A percentile compares a stretch with the other conserved stretches of the same genome.
These are phyloP conservation scores for Aulostomus chinensis DNA, from an alignment of 2,797 vertebrate species.

Conservation along the genomic window DNA sequence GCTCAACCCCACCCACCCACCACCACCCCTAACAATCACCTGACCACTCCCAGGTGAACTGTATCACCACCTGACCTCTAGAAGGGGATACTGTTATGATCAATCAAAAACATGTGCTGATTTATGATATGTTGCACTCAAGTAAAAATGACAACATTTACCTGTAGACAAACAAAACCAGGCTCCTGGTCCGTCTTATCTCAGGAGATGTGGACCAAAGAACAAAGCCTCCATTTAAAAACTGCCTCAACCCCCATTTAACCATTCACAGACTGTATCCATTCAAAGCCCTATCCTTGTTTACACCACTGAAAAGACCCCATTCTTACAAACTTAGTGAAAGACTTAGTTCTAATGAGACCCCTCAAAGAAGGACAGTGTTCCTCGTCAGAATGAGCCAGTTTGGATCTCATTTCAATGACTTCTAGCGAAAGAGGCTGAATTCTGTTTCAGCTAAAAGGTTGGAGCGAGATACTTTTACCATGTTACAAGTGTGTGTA, in stretches of 20 bases:
- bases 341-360: slow-evolving; percentile 62
- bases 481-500: neutral
- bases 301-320: slow-evolving; percentile 64
- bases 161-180: slow-evolving; percentile 40
- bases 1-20: slow-evolving; percentile 48
- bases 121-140: slow-evolving; percentile 5
- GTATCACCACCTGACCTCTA: slow-evolving; percentile 22
- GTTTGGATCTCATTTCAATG: slow-evolving; percentile 52
- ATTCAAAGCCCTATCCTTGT: slow-evolving; percentile 66
- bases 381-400: slow-evolving; percentile 50
- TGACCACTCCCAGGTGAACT: slow-evolving; percentile 34
- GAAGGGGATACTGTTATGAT: slow-evolving; percentile 8
- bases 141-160: no score
- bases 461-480: neutral
- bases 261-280: slow-evolving; percentile 49
- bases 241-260: slow-evolving; percentile 56
- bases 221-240: slow-evolving; percentile 72
- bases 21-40: slow-evolving; percentile 49
- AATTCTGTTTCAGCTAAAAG: slow-evolving; percentile 7
- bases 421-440: slow-evolving; percentile 25
- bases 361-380: slow-evolving; percentile 56
- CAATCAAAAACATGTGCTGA: neutral
- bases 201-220: slow-evolving; percentile 51
- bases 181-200: slow-evolving; percentile 53
- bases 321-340: slow-evolving; percentile 67